phyloP scores from a whole-genome alignment of 64 coral and sea anemone genomes.

The Porites australiensis region DNA sequence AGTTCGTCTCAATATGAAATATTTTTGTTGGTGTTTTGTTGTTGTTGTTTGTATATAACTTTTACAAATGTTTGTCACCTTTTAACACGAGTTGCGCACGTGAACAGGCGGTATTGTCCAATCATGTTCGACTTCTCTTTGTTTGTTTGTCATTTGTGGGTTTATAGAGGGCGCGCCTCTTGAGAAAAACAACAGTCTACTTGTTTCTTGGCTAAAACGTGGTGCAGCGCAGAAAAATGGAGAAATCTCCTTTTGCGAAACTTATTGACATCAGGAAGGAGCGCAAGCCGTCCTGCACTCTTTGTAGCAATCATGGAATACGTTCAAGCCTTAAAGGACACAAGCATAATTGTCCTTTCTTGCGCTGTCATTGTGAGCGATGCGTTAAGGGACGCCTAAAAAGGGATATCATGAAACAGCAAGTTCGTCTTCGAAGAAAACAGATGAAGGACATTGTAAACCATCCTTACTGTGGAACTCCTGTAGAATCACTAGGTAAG shows the following conservation, averaged over 20 bases:
- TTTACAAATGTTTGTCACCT: not conserved
- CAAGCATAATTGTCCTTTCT: conserved; percentile 65
- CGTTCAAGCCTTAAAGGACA: conserved; percentile 70
- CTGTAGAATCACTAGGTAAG: conserved; percentile 15
- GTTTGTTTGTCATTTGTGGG: not conserved
- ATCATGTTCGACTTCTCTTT: not conserved
- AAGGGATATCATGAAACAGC: conserved; percentile 78
- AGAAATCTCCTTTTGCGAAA: not conserved
- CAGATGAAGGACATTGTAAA: conserved; percentile 81
- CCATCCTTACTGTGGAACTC: not conserved
- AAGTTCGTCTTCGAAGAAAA: conserved; percentile 83
- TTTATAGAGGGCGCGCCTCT: not conserved
- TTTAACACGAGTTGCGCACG: not conserved
- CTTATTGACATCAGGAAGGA: not conserved
- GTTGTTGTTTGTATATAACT: no score
- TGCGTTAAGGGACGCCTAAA: conserved; percentile 59
- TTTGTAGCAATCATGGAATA: conserved; percentile 80
- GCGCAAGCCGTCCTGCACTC: conserved; percentile 77
- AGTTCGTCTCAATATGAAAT: no score
- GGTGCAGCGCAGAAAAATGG: conserved; percentile 1
- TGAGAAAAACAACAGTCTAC: not conserved
- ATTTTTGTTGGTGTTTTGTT: no score
- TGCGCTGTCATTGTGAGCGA: conserved; percentile 51
- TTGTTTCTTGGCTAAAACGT: no score
- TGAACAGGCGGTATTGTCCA: not conserved